These are phyloP conservation scores for Dryococelus australis DNA, from an alignment of 2,888 invertebrate genomes.

Conservation along the genomic window DNA sequence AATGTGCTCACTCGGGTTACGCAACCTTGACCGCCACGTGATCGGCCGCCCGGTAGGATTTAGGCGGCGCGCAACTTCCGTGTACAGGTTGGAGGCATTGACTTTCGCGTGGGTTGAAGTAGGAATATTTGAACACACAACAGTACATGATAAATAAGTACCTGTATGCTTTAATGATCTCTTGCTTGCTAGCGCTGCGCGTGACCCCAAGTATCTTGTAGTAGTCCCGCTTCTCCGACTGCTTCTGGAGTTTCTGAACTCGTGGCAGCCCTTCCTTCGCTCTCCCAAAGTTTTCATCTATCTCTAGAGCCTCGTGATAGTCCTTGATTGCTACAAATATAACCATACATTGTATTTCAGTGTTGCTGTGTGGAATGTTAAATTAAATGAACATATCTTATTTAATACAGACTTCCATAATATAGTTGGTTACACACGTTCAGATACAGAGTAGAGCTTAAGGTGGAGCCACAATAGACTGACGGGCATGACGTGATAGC, in stretches of 20 bases:
- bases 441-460: too few relatives aligned
- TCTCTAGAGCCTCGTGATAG: constrained; percentile 83
- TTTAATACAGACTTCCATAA: too few relatives aligned
- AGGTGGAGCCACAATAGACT: too few relatives aligned
- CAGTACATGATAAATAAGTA: constrained; percentile 51
- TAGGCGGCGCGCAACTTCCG: too few relatives aligned
- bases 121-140: too few relatives aligned
- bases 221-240: constrained; percentile 92
- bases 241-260: constrained; percentile 92
- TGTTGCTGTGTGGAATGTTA: neutral
- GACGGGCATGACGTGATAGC: too few relatives aligned
- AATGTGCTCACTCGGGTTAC: too few relatives aligned
- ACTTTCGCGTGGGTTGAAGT: too few relatives aligned
- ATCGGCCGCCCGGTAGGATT: too few relatives aligned
- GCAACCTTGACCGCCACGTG: too few relatives aligned
- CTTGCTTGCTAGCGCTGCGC: constrained; percentile 88
- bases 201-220: constrained; percentile 96
- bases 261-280: constrained; percentile 89
- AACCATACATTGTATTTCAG: constrained; percentile 29
- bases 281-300: constrained; percentile 78
- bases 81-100: too few relatives aligned
- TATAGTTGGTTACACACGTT: too few relatives aligned
- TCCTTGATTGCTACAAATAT: constrained; percentile 77
- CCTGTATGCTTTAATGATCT: constrained; percentile 93
- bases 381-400: neutral